Evolutionary conservation across 2,888 invertebrate species (phyloP).

Genomic region (Dasysyrphus tricinctus): DNA sequence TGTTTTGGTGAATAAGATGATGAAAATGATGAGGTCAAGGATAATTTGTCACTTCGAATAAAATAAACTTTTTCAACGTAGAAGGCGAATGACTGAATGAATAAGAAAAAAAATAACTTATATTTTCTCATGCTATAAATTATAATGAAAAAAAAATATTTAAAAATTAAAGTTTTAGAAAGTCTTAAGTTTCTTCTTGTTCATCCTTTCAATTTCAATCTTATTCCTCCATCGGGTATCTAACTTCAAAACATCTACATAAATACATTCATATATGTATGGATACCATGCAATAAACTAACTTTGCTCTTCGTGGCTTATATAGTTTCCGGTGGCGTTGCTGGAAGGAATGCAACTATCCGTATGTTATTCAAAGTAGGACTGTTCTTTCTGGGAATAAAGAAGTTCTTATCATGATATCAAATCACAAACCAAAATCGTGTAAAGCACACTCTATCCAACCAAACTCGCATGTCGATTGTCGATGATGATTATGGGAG

Average conservation of each 20-base stretch:
- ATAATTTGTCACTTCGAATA: constrained; percentile 39
- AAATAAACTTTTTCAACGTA: constrained; percentile 3
- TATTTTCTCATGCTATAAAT: too few relatives aligned
- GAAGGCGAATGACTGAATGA: background rate
- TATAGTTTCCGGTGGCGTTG: constrained; percentile 38
- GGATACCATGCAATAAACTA: constrained; percentile 34
- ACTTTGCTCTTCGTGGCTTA: constrained; percentile 11
- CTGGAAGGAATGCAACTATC: constrained; percentile 62
- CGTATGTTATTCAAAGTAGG: constrained; percentile 49
- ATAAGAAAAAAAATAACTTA: background rate
- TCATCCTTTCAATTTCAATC: background rate
- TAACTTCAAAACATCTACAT: background rate
- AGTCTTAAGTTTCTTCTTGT: background rate
- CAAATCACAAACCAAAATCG: constrained; percentile 55
- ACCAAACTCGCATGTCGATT: constrained; percentile 33
- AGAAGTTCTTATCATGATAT: constrained; percentile 53
- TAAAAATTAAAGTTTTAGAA: background rate
- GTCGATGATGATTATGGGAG: background rate
- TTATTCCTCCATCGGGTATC: background rate
- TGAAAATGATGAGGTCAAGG: constrained; percentile 37
- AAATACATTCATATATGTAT: background rate
- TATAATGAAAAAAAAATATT: too few relatives aligned
- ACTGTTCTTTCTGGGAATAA: constrained; percentile 52
- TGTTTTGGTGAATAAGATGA: constrained; percentile 52
- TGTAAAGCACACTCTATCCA: constrained; percentile 8